Base-by-base conservation (phyloP, 1,140 invertebrate species). In the Telenomus remus region DNA sequence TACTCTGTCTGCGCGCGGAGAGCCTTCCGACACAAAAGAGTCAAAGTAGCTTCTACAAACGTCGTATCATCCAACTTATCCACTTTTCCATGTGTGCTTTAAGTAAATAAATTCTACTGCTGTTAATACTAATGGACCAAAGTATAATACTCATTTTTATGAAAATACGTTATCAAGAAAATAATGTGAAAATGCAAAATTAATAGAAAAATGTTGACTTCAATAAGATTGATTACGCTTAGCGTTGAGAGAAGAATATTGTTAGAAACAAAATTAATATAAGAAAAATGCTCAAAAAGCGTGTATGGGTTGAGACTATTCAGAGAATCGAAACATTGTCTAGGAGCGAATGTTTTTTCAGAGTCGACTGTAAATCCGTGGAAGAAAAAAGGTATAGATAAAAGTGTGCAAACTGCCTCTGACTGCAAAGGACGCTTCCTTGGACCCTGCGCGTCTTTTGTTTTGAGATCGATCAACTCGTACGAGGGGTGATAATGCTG, bases 391-490 rank as follows among this genome's bases (percentile, higher is more conserved):
- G 14, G 12, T 13, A n/a, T n/a, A 4, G 19, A 61, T 50, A 63
- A 68, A 47, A 75, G 46, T 54, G 13, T 42, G 6, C 16, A 54
- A 76, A 76, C 54, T 76, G 60, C 65, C 54, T 65, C 72, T 37
- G 44, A 48, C 11, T 59, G 54, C 47, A 56, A 69, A 70, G 57
- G 60, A 74, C 71, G 71, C 71, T 74, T 68, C 14, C 44, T 74
- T 65, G 63, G 57, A 70, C 72, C 72, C 72, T 75, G 66, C 66
- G 65, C 66, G 66, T 71, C 74, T 68, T 71, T 61, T 68, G 53
- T 76, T 71, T 71, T 65, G 51, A n/a, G 57, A 76, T 76, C 66
- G 74, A 76, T 76, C 56, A 71, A 70, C 50, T 53, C 56, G 43
- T 43, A 39, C 33, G 15, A 57, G 50, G 57, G 46, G 35, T 59